These are phyloP conservation scores for Pseudopleuronectes americanus DNA, from an alignment of 2,797 vertebrate genomes.

Conservation along the genomic window DNA sequence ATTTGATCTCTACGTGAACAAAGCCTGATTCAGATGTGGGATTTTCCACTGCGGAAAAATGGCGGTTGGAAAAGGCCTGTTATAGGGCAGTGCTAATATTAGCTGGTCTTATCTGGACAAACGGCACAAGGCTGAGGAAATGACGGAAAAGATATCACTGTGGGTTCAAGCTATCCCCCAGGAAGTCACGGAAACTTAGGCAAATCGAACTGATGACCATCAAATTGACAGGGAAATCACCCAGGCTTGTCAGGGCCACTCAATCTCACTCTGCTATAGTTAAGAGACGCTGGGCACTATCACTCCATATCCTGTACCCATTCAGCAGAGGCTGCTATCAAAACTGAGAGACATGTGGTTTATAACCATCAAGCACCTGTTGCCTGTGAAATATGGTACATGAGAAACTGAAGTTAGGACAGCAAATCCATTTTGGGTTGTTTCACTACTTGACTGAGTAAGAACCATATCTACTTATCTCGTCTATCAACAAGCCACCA, in stretches of 20 bases:
- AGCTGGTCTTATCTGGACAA: constrained; percentile 67
- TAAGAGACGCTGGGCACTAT: constrained; percentile 35
- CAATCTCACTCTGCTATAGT: constrained; percentile 53
- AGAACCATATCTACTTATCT: constrained; percentile 8
- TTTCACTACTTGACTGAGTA: constrained; percentile 59
- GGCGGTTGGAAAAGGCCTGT: constrained; percentile 60
- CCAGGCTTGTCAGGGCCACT: constrained; percentile 58
- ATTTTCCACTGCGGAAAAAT: constrained; percentile 73
- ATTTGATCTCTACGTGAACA: constrained; percentile 68
- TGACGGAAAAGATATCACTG: constrained; percentile 47
- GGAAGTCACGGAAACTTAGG: constrained; percentile 61
- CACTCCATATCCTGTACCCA: constrained; percentile 44
- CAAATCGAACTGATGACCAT: constrained; percentile 68
- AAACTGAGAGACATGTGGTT: constrained; percentile 47
- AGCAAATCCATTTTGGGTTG: constrained; percentile 12
- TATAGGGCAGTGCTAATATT: constrained; percentile 67
- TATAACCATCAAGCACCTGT: constrained; percentile 55
- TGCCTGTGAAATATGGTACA: constrained; percentile 27
- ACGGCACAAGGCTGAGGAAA: constrained; percentile 58
- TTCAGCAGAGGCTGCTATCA: constrained; percentile 41
- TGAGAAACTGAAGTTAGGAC: constrained; percentile 14
- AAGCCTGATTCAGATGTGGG: constrained; percentile 60
- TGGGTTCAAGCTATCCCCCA: constrained; percentile 34
- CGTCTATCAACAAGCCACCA: constrained; percentile 26
- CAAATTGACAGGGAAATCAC: constrained; percentile 71